Evolutionary conservation across 2,113 vertebrate genomes (phyloP), one percentile per base, ranked within the genome.

Genomic region (Epinephelus lanceolatus): DNA sequence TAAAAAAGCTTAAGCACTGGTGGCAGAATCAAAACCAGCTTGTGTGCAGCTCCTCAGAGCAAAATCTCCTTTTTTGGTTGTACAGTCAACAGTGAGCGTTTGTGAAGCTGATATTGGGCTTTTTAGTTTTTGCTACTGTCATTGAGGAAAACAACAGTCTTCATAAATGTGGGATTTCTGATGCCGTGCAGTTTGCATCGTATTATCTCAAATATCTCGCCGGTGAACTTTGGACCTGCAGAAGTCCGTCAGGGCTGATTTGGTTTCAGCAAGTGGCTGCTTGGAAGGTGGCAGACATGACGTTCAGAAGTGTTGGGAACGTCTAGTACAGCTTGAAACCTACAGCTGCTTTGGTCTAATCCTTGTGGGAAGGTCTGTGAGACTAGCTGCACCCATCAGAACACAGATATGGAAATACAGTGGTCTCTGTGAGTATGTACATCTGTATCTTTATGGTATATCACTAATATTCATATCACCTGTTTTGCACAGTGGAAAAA

Each of bases 341-440:
- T 30, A 19, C 40, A 70, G 80, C 61, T 83, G 53, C 80, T 85
- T 63, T 49, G 55, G 27, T 86, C 55, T 90, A 86, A 92, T 90
- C 89, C 86, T 33, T 84, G 86, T 91, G 90, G 81, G 89, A 91
- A 93, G 47, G 78, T 83, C 63, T 83, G 80, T 76, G 52, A 67
- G 67, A 62, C 14, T 9, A 25, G 18, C 11, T 73, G 60, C 30
- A 62, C n/a, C 51, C 60, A 71, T 6, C 12, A 72, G 69, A 42
- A 78, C 33, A 40, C 5, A 61, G 6, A 30, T 11, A 60, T 19
- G 37, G 63, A 45, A 27, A 45, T 37, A 55, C 37, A 51, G 52
- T 10, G 3, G 8, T 56, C n/a, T 33, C 13, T 25, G 27, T 66
- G 17, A n/a, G 25, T n/a, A 40, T 56, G 62, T 37, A 30, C 33